These are phyloP conservation scores for Cercopithecus diana DNA, from an alignment of 2,797 vertebrate species.

Conservation along the genomic window DNA sequence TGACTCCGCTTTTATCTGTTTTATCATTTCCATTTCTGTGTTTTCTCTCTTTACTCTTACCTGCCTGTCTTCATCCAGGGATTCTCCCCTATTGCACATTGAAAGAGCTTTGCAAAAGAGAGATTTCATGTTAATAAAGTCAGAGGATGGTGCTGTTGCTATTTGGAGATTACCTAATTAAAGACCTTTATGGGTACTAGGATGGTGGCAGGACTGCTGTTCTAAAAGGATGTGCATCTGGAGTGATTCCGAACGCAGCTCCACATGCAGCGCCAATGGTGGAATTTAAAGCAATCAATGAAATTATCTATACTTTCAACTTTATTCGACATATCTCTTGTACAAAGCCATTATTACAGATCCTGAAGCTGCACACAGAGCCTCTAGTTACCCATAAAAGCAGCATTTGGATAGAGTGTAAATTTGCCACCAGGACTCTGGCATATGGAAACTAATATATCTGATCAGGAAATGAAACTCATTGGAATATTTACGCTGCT, in stretches of 20 bases:
- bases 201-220: not conserved
- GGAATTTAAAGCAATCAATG: not conserved
- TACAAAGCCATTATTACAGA: not conserved
- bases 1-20: not conserved
- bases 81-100: not conserved
- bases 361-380: not conserved
- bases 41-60: not conserved
- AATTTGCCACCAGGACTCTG: not conserved
- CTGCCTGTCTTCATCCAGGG: not conserved
- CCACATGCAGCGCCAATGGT: not conserved
- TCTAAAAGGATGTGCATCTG: not conserved
- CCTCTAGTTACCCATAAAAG: not conserved
- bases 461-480: slow-evolving; percentile 13
- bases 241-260: not conserved
- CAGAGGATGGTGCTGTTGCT: not conserved
- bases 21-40: not conserved
- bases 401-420: not conserved
- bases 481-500: not conserved
- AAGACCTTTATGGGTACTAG: not conserved
- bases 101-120: slow-evolving; percentile 19
- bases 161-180: not conserved
- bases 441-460: slow-evolving; percentile 17
- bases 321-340: not conserved
- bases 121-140: slow-evolving; percentile 18
- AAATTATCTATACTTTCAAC: not conserved